Base-by-base conservation (phyloP, 2,888 invertebrate species). In the Ormyrus labotus region DNA sequence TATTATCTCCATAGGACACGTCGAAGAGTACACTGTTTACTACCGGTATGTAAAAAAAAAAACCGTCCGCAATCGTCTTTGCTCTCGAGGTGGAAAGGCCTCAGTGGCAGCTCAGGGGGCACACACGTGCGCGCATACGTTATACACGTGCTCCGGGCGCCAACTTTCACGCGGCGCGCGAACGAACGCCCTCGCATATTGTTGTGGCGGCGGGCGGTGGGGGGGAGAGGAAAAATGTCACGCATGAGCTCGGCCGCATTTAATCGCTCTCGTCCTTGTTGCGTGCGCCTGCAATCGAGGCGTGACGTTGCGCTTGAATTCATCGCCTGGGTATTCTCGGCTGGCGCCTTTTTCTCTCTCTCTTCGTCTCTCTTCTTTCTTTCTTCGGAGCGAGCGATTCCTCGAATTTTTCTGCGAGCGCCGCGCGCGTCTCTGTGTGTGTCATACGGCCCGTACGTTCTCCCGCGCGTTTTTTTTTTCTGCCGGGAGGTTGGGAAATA, bases 131-230 rank as follows among this genome's bases (percentile, higher is more conserved):
- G 69, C 47, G 58, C 53, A 64, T 70, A 61, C 68, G 65, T 53
- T 53, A 50, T n/a, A 78, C 76, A 68, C 80, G 64, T 73, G 72
- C 61, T 72, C 73, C 77, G 72, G 74, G 79, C 83, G 82, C 83
- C 78, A 79, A 83, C 73, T 83, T 82, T 73, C 81, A 80, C 81
- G 78, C 81, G 71, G 71, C 58, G 10, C 53, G 19, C 11, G 67
- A 34, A 34, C 74, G 57, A 75, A 82, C 75, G 80, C 79, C 79
- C 82, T 81, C 84, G 60, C 73, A 61, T 57, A 19, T 73, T 60
- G 48, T 69, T 64, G 47, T 55, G 50, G 10, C 50, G 10, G 53
- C 55, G 58, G 8, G 6, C 6, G 48, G 13, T 7, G 34, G 34
- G 34, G 47, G 47, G 55, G 13, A 51, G 51, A 57, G n/a, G 57